phyloP scores from a whole-genome alignment of 1,140 invertebrate species.

The Globodera rostochiensis region DNA sequence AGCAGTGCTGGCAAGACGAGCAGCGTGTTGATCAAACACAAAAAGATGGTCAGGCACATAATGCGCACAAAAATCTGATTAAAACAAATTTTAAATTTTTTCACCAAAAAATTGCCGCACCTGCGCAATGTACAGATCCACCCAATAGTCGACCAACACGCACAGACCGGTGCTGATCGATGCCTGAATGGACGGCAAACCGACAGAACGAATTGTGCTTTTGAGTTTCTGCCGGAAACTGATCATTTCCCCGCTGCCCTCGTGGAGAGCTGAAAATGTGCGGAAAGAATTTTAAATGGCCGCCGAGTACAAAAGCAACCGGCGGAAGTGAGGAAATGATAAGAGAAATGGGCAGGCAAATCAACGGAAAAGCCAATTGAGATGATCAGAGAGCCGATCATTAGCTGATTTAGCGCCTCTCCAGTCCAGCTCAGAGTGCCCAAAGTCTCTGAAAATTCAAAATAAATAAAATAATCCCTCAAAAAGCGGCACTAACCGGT shows the following conservation, averaged over 20 bases:
- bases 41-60: slow-evolving; percentile 54
- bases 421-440: slow-evolving; percentile 66
- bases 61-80: slow-evolving; percentile 50
- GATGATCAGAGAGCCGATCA: slow-evolving; percentile 66
- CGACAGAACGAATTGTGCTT: slow-evolving; percentile 20
- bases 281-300: too few relatives aligned
- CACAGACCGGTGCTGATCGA: slow-evolving; percentile 13
- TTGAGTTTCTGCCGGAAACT: neutral
- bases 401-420: slow-evolving; percentile 66
- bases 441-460: slow-evolving; percentile 45
- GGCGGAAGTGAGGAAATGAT: slow-evolving; percentile 45
- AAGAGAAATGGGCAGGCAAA: slow-evolving; percentile 55
- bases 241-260: neutral
- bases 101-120: neutral
- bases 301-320: too few relatives aligned
- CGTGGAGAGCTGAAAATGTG: slow-evolving; percentile 13
- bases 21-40: slow-evolving; percentile 48
- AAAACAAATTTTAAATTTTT: neutral
- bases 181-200: slow-evolving; percentile 31
- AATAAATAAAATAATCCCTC: neutral
- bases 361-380: slow-evolving; percentile 66
- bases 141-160: slow-evolving; percentile 68
- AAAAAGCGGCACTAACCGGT: slow-evolving; percentile 51
- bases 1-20: slow-evolving; percentile 52
- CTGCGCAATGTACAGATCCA: slow-evolving; percentile 80